These are phyloP conservation scores for Bujurquina vittata DNA, from an alignment of 2,113 vertebrate genomes.

Conservation along the genomic window DNA sequence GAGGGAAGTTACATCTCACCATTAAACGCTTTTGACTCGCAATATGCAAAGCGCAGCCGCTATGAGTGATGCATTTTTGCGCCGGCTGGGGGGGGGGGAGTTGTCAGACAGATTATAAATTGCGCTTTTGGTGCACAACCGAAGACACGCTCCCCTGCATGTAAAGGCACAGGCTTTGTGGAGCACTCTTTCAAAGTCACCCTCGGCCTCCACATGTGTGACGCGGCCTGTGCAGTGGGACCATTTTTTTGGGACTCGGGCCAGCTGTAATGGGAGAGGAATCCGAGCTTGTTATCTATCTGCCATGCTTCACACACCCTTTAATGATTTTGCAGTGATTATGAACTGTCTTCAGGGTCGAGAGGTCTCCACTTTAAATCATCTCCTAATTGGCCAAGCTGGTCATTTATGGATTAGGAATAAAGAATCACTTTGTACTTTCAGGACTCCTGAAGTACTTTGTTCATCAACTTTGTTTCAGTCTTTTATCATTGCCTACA, in stretches of 20 bases:
- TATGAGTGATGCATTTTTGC: slow-evolving; percentile 66
- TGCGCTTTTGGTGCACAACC: slow-evolving; percentile 62
- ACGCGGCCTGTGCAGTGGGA: background rate
- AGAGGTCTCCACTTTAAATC: slow-evolving; percentile 55
- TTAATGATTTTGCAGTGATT: slow-evolving; percentile 62
- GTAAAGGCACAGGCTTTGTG: slow-evolving; percentile 50
- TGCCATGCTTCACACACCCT: slow-evolving; percentile 25
- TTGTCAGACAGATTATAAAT: slow-evolving; percentile 77
- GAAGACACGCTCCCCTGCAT: slow-evolving; percentile 52
- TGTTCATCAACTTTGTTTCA: slow-evolving; percentile 14
- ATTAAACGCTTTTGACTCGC: slow-evolving; percentile 78
- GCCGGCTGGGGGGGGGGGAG: slow-evolving; percentile 25
- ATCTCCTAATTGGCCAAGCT: slow-evolving; percentile 49
- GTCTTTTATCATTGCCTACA: slow-evolving; percentile 24
- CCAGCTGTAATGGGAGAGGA: slow-evolving; percentile 21
- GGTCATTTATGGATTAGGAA: slow-evolving; percentile 54
- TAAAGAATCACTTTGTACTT: slow-evolving; percentile 38
- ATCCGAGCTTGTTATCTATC: slow-evolving; percentile 51
- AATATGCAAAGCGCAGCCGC: slow-evolving; percentile 67
- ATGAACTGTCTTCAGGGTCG: slow-evolving; percentile 53
- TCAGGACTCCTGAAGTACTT: background rate
- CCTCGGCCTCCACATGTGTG: slow-evolving; percentile 23
- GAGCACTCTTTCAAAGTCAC: slow-evolving; percentile 62
- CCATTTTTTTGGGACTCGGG: background rate
- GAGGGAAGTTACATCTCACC: slow-evolving; percentile 73